Base-by-base conservation (phyloP, 2,113 vertebrate species). In the Mustela lutreola region DNA sequence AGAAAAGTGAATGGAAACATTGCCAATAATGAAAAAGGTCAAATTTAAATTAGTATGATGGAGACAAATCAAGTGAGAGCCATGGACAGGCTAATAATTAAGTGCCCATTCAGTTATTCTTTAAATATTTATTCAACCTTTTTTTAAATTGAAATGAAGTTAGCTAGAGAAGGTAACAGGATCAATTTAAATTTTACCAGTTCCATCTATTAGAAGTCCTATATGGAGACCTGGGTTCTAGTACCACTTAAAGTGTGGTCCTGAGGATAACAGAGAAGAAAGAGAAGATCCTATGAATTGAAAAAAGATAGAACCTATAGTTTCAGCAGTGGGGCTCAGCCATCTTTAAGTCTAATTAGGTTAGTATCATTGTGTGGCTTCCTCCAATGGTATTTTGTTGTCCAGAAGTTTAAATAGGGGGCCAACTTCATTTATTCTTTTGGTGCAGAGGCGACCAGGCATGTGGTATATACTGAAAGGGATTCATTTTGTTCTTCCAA, bases 111-210 rank as follows among this genome's bases (percentile, higher is more conserved):
- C 53, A 83, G 36, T 15, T 33, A 92, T n/a, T 67, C 42, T 89
- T 92, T 87, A 94, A 92, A 89, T 86, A 87, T 79, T 96, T 85
- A 71, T 92, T 82, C 67, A 60, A 18, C 33, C 16, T 48, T 63
- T 81, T 87, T 84, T 21, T 4, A 45, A 90, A 39, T 73, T 71
- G 48, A 90, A 83, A 93, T 84, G 24, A 93, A 76, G 19, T 87
- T 88, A 83, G 36, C 31, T 71, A 70, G 75, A 96, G 76, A 97
- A 84, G 84, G 39, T 75, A 91, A 71, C 39, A 67, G 26, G 53
- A 70, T 91, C 56, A 24, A 84, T 62, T 93, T 76, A 75, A 26
- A 76, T 91, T 96, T 95, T 95, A 58, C 10, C 71, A 80, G 10
- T 80, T 90, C 80, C 56, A 5, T 39, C 12, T 78, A 5, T 87